Conservation (phyloP, 2,888 invertebrate genomes). For the Hypomecis punctinalis region DNA sequence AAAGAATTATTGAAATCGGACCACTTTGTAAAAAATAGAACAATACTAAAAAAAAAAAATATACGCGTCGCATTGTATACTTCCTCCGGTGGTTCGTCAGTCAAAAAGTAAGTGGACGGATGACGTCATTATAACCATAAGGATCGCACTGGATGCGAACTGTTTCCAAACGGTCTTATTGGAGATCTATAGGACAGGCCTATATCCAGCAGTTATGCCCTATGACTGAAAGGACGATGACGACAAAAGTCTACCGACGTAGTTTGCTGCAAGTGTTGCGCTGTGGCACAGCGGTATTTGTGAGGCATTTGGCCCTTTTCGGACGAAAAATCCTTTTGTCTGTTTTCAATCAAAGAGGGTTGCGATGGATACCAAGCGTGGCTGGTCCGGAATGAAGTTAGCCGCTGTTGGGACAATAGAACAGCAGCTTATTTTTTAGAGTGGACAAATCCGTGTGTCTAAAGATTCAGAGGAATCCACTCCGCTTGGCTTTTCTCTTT, state of each 20-base stretch:
- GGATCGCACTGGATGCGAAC: too few relatives aligned
- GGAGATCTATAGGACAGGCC: too few relatives aligned
- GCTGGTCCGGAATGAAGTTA: conserved; percentile 30
- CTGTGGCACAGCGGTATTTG: conserved; percentile 55
- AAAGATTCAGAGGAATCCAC: neutral
- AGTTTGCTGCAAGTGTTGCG: conserved; percentile 12
- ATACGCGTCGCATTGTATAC: too few relatives aligned
- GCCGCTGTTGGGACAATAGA: conserved; percentile 25
- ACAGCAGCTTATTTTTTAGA: conserved; percentile 26
- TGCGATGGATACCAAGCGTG: conserved; percentile 27
- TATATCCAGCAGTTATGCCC: too few relatives aligned
- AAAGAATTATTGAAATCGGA: too few relatives aligned
- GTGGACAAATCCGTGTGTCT: conserved; percentile 8
- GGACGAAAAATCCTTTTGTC: conserved; percentile 69
- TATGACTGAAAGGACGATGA: too few relatives aligned
- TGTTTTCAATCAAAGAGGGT: conserved; percentile 68
- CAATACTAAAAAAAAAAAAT: too few relatives aligned
- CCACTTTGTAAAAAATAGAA: too few relatives aligned
- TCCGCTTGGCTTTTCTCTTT: neutral
- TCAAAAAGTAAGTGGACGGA: too few relatives aligned
- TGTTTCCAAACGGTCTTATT: too few relatives aligned
- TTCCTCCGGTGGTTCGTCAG: too few relatives aligned
- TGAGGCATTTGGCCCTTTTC: conserved; percentile 71
- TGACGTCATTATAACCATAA: too few relatives aligned
- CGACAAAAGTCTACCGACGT: neutral